Percentiles rank a stretch among this genome's conserved stretches.
Evolutionary conservation across 2,797 vertebrate species (phyloP).

Genomic region (Falco novaeseelandiae): DNA sequence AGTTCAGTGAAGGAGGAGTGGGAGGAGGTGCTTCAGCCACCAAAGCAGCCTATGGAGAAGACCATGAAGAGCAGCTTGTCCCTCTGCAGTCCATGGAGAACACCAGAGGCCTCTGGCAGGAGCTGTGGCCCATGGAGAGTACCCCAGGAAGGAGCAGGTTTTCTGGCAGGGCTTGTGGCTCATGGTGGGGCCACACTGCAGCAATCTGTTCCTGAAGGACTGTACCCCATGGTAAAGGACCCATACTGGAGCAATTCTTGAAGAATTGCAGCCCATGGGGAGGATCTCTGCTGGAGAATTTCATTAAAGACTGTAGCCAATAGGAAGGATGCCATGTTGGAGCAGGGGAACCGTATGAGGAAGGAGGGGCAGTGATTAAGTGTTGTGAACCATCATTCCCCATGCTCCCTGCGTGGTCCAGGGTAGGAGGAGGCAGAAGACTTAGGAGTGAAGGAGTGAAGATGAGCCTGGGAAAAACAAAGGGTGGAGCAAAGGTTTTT

Average conservation of each 20-base stretch:
- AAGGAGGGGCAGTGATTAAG: background rate
- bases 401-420: too few relatives aligned
- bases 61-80: too few relatives aligned
- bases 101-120: background rate
- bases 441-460: background rate
- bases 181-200: rapidly evolving
- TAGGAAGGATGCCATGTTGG: background rate
- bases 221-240: background rate
- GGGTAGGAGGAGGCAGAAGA: background rate
- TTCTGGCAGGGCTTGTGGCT: background rate
- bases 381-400: background rate
- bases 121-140: background rate
- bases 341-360: background rate
- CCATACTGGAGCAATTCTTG: background rate
- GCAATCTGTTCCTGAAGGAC: background rate
- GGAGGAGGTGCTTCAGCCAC: background rate
- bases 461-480: background rate
- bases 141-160: background rate
- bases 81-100: background rate
- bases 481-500: background rate
- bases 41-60: background rate
- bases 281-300: background rate
- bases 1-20: background rate
- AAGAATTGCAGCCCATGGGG: background rate
- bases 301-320: background rate